phyloP scores from a whole-genome alignment of 2,113 vertebrate species.

The Gymnogyps californianus region DNA sequence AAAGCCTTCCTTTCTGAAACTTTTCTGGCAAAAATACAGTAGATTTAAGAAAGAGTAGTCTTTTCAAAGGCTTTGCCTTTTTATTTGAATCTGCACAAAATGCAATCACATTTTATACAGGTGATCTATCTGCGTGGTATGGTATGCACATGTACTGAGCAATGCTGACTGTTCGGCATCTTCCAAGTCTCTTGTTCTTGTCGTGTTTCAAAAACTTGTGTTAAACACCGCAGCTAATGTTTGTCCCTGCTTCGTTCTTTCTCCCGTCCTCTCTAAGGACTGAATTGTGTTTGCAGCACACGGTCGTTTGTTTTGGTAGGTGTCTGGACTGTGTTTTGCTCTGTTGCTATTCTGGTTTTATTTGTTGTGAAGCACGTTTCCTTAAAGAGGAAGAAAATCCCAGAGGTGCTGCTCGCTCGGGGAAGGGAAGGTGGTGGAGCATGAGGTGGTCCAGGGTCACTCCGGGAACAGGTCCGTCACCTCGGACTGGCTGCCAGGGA shows the following conservation, averaged over 20 bases:
- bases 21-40: not conserved
- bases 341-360: not conserved
- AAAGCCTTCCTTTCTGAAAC: not conserved
- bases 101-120: accelerated
- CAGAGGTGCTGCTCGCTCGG: not conserved
- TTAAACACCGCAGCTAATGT: not conserved
- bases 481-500: not conserved
- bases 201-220: not conserved
- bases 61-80: not conserved
- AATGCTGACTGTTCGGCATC: not conserved
- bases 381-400: not conserved
- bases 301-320: not conserved
- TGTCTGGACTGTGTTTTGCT: not conserved
- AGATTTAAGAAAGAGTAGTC: accelerated
- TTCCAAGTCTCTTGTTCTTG: not conserved
- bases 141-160: accelerated
- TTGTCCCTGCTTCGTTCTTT: not conserved
- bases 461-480: not conserved
- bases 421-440: not conserved
- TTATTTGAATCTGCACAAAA: accelerated
- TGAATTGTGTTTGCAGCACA: accelerated
- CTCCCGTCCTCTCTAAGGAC: not conserved
- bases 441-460: not conserved
- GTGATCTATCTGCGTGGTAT: accelerated
- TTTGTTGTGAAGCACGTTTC: not conserved